Percentiles rank a stretch among this genome's conserved stretches.
These are phyloP conservation scores for Sphinx pinastri DNA, from an alignment of 2,888 invertebrate genomes.

Conservation along the genomic window DNA sequence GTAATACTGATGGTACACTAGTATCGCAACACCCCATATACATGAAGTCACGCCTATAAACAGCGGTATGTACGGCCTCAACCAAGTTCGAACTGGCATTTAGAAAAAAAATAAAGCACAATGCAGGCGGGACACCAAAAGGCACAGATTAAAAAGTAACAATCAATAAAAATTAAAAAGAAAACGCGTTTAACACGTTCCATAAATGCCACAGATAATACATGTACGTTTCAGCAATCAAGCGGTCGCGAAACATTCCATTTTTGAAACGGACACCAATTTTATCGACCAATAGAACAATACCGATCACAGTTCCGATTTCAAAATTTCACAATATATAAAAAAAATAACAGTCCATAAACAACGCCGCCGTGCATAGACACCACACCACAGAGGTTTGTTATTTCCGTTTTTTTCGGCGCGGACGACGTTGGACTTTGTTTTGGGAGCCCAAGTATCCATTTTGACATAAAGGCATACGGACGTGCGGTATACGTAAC, in stretches of 20 bases:
- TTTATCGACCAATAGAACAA: conserved; percentile 22
- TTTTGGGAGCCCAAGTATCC: conserved; percentile 76
- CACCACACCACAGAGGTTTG: conserved; percentile 27
- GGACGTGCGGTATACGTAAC: conserved; percentile 47
- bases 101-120: conserved; percentile 53
- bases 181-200: conserved; percentile 62
- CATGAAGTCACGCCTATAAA: conserved; percentile 95
- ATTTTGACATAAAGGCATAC: conserved; percentile 61
- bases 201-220: conserved; percentile 76
- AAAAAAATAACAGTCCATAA: conserved; percentile 45
- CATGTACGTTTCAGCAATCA: conserved; percentile 53
- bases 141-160: conserved; percentile 43
- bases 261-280: conserved; percentile 54
- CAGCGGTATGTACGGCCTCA: conserved; percentile 88
- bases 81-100: conserved; percentile 82
- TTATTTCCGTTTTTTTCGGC: conserved; percentile 84
- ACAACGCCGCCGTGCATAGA: conserved; percentile 28
- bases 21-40: conserved; percentile 89
- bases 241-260: conserved; percentile 35
- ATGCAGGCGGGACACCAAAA: conserved; percentile 52
- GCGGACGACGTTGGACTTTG: conserved; percentile 83
- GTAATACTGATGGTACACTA: conserved; percentile 75
- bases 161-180: conserved; percentile 43
- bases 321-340: conserved; percentile 43
- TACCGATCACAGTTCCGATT: conserved; percentile 73